These are phyloP conservation scores for Chlorops oryzae DNA, from an alignment of 1,140 invertebrate species.

Conservation along the genomic window DNA sequence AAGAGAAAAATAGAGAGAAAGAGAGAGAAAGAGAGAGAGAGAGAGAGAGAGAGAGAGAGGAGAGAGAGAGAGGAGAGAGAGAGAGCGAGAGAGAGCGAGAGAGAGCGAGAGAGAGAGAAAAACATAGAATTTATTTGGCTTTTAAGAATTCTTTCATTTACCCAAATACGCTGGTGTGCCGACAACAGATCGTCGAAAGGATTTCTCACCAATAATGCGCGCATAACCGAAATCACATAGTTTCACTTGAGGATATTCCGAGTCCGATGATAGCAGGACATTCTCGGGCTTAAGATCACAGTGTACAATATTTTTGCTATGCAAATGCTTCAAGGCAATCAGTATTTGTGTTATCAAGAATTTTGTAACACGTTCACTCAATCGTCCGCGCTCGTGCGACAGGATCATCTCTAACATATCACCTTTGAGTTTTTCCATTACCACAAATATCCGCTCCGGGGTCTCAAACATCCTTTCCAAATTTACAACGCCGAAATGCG, in stretches of 20 bases:
- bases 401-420: conserved; percentile 99
- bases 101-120: no score
- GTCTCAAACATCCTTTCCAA: conserved; percentile 98
- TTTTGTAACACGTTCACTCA: conserved; percentile 92
- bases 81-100: no score
- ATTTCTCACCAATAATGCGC: conserved; percentile 96
- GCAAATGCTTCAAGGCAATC: conserved; percentile 93
- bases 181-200: conserved; percentile 93
- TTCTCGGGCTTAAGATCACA: conserved; percentile 99
- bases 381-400: conserved; percentile 78
- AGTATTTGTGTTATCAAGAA: conserved; percentile 96
- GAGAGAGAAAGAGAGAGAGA: no score
- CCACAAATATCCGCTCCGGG: conserved; percentile 86
- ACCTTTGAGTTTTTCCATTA: conserved; percentile 88
- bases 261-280: conserved; percentile 87
- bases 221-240: conserved; percentile 99
- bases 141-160: no score
- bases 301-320: conserved; percentile 96
- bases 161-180: conserved; percentile 97
- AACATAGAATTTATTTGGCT: no score
- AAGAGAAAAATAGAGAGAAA: no score
- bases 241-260: conserved; percentile 96
- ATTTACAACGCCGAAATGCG: conserved; percentile 85
- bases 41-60: no score
- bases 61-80: no score